Evolutionary conservation across 2,888 invertebrate genomes (phyloP), one percentile per base, ranked within the genome.

Genomic region (Aplocera efformata): DNA sequence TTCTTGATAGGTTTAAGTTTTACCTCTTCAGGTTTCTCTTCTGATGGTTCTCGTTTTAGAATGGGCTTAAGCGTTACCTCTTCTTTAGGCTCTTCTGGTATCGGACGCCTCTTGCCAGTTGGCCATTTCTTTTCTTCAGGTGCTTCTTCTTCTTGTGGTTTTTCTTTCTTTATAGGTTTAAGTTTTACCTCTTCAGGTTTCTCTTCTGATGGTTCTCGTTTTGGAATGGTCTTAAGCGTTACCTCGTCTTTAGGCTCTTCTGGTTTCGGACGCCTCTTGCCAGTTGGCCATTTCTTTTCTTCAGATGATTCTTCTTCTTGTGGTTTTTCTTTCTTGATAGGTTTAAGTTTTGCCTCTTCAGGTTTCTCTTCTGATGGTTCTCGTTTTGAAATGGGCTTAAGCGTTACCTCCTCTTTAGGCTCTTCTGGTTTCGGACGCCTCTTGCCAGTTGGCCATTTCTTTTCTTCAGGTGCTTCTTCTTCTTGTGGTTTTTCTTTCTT

Each of bases 31-130:
- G 69, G 60, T 46, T 80, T 77, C 48, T 79, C 75, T 80, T 57
- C 80, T 0, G 69, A 60, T 47, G 80, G 77, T 48, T 79, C 74
- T 41, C 78, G 70, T 37, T 57, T 61, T 5, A 62, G 58, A 25
- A 78, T 58, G 3, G 90, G 89, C 42, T 90, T 90, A 1, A 90
- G 64, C 11, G 67, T 63, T 0, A 89, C 78, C 53, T 64, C 78
- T 34, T 78, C 72, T 20, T 63, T 67, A 1, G 49, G 50, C 22
- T 53, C 54, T 30, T 64, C 56, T 49, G 59, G 56, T 42, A 68
- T 72, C 47, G 37, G 62, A 3, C 13, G 13, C 10, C 38, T 34
- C 9, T 69, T 58, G 4, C 55, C 17, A 8, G 63, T 66, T 32
- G 67, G 69, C 8, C 68, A 50, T 17, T 17, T 17, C 13, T 17